Percentiles rank a stretch among this genome's conserved stretches.
Conservation (phyloP, 2,797 vertebrate genomes). For the Ctenopoma kingsleyae region DNA sequence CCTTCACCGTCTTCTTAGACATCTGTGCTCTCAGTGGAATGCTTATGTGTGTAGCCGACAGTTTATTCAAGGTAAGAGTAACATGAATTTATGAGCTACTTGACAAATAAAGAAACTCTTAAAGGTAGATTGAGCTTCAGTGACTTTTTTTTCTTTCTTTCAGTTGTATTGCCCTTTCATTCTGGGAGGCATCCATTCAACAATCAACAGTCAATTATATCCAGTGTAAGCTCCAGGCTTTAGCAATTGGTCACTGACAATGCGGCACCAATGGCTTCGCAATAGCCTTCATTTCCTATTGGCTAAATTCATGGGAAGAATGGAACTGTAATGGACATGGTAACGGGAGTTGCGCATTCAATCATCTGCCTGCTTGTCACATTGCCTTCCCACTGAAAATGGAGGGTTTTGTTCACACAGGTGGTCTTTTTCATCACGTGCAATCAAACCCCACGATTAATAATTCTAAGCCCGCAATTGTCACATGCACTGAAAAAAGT, state of each 20-base stretch:
- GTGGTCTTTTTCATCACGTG: constrained; percentile 28
- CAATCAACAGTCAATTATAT: constrained; percentile 63
- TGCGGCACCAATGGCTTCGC: constrained; percentile 45
- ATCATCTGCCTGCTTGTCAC: constrained; percentile 35
- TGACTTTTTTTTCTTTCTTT: constrained; percentile 4
- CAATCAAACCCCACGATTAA: constrained; percentile 20
- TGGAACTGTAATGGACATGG: constrained; percentile 52
- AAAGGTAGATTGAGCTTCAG: constrained; percentile 7
- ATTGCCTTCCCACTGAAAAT: constrained; percentile 26
- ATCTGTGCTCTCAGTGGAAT: constrained; percentile 25
- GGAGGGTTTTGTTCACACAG: constrained; percentile 24
- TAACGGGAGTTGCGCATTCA: constrained; percentile 32
- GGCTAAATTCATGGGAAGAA: constrained; percentile 51
- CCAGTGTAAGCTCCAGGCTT: constrained; percentile 30
- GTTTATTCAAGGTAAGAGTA: constrained; percentile 47
- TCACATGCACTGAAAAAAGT: constrained; percentile 24
- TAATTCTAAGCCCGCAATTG: constrained; percentile 19
- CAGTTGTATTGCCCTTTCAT: constrained; percentile 2
- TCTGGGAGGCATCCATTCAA: constrained; percentile 36
- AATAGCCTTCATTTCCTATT: constrained; percentile 32
- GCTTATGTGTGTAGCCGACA: constrained; percentile 13
- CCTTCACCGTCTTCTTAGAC: constrained; percentile 9
- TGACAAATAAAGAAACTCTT: constrained; percentile 22
- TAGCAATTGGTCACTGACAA: constrained; percentile 50
- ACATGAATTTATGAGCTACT: constrained; percentile 1